Conservation (phyloP, 2,888 invertebrate species). For the Synergus japonicus region DNA sequence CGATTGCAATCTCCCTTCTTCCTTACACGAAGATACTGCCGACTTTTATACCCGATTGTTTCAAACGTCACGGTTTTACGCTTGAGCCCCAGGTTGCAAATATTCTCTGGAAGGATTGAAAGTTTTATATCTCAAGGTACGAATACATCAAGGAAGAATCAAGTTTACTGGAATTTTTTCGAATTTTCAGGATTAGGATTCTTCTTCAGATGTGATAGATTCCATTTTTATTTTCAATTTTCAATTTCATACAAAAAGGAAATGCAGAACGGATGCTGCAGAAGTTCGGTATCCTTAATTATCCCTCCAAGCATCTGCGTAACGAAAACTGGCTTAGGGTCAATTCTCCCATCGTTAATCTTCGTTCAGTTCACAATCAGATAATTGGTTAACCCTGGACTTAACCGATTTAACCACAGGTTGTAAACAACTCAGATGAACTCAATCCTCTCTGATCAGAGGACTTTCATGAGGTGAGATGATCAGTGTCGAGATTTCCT, state of each 20-base stretch:
- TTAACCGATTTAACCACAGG: constrained; percentile 24
- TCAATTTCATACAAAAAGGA: constrained; percentile 20
- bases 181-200: no score
- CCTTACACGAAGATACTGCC: constrained; percentile 9
- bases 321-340: constrained; percentile 34
- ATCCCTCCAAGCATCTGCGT: constrained; percentile 27
- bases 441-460: constrained; percentile 16
- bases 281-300: constrained; percentile 14
- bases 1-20: constrained; percentile 27
- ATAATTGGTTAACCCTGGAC: constrained; percentile 33
- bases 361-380: constrained; percentile 32
- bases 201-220: not conserved
- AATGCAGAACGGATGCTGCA: constrained; percentile 12
- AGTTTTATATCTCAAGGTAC: not conserved
- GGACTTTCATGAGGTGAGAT: constrained; percentile 2
- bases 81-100: not conserved
- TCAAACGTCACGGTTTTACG: not conserved
- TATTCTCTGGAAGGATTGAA: not conserved
- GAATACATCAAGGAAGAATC: no score
- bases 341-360: constrained; percentile 40
- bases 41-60: constrained; percentile 24
- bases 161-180: no score
- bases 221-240: not conserved
- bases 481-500: constrained; percentile 1
- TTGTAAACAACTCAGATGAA: constrained; percentile 35